Evolutionary conservation across 2,888 invertebrate species (phyloP), one percentile per base, ranked within the genome.

Genomic region (Caenorhabditis sp.): DNA sequence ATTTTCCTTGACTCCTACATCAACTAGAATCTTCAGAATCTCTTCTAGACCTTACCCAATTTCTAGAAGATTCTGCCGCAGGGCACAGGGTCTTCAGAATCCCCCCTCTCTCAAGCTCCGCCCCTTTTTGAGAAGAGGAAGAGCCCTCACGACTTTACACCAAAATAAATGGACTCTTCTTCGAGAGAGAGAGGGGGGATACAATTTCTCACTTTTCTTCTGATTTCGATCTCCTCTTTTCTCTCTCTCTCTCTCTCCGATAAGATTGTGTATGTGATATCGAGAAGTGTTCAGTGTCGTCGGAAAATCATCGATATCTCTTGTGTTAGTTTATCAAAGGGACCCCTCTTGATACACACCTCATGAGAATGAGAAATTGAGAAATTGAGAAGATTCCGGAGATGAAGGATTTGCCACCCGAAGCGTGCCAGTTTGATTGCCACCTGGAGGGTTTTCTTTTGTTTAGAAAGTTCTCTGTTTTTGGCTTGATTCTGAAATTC

Each of bases 401-500:
- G 63, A 44, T 26, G 58, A 44, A 41, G n/a, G 47, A 63, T 44
- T 63, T 73, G 73, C 73, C 73, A 73, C 51, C 35, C 22, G 51
- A 73, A 61, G 73, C 73, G 73, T 73, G 73, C 38, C 73, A 12
- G 5, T 61, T 47, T 72, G 22, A 22, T 24, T 41, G 49, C 28
- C 49, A 56, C 38, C 56, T 26, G 2, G 26, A 54, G 26, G 24
- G 8, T 22, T 41, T 19, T 16, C 19, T 31, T 7, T n/a, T n/a
- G n/a, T n/a, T n/a, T n/a, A n/a, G n/a, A n/a, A n/a, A n/a, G n/a
- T n/a, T n/a, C n/a, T n/a, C n/a, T n/a, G n/a, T 24, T 54, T 24
- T 28, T 59, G 38, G 31, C 7, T 24, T 28, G 49, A 22, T 44
- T 44, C 44, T 44, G 44, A 44, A 51, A 19, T 49, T 49, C 24